Base-by-base conservation (phyloP, 1,140 invertebrate species). In the Danaus melanippus region DNA sequence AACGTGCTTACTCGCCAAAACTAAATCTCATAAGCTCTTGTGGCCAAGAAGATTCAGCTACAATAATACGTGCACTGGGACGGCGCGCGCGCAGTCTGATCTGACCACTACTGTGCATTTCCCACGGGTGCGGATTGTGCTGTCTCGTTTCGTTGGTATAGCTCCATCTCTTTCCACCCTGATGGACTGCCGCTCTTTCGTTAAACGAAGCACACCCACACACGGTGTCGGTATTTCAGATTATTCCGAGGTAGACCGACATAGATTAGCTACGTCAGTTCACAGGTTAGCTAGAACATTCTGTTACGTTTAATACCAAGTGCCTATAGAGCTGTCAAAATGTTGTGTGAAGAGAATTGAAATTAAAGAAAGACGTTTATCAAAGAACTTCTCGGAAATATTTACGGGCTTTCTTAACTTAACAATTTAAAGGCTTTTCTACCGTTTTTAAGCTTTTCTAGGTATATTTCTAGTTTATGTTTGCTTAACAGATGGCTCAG, bases 91-190 rank as follows among this genome's bases (percentile, higher is more conserved):
- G 84, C 79, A 73, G 62, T 76, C 76, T 76, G 76, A 78, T 86
- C 84, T 84, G 85, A 86, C 83, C 84, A 84, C 86, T 88, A 84
- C 86, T 87, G 86, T 88, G 82, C 85, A 88, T 80, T 88, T 88
- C 85, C 86, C 86, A 88, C 86, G 86, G 76, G 76, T 74, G 75
- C 64, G 77, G 74, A 69, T 64, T 68, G 39, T 55, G 57, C 66
- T 49, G 55, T 64, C 67, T 66, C 68, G 12, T 50, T 81, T 73
- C 11, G 47, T 64, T 71, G 50, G 58, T 58, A 75, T 77, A 80
- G 69, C 70, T 51, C 42, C 54, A 60, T 79, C 81, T 54, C 74
- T 15, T 9, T 84, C 56, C 11, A 62, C 53, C 78, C 72, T 81
- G 80, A 83, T 83, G 79, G 74, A 84, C 79, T 77, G 80, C 73